Percentiles rank a stretch among this genome's conserved stretches.
These are phyloP conservation scores for Mus spretus DNA, from an alignment of 2,797 vertebrate species.

Conservation along the genomic window DNA sequence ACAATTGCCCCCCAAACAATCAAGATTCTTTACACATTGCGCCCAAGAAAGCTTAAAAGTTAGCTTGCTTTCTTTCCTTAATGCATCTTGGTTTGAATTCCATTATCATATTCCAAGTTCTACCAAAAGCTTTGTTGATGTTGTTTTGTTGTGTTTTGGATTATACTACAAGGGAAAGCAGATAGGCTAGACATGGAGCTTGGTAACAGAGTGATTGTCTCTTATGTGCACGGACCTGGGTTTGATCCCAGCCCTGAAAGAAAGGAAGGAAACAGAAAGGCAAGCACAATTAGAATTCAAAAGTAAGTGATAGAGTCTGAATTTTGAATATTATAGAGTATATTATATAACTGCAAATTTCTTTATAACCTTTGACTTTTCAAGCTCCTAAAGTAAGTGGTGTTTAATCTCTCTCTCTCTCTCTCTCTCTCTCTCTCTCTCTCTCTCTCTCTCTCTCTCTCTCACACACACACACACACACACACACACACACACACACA, in stretches of 20 bases:
- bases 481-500: not conserved
- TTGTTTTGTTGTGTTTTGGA: not conserved
- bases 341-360: not conserved
- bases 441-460: not conserved
- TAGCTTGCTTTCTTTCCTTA: not conserved
- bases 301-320: not conserved
- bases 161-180: constrained; percentile 4
- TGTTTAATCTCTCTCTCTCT: not conserved
- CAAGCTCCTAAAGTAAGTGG: not conserved
- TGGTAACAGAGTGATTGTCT: too few relatives aligned
- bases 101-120: constrained; percentile 3
- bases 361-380: not conserved
- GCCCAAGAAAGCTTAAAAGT: not conserved
- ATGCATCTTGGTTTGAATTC: constrained; percentile 17
- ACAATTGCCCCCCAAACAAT: not conserved
- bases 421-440: not conserved
- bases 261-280: not conserved
- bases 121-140: not conserved
- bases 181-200: not conserved
- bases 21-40: not conserved
- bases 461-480: not conserved
- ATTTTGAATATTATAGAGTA: not conserved
- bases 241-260: not conserved
- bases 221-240: not conserved
- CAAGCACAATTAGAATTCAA: not conserved